These are phyloP conservation scores for Stramonita haemastoma DNA, from an alignment of 2,888 invertebrate genomes.

Conservation along the genomic window DNA sequence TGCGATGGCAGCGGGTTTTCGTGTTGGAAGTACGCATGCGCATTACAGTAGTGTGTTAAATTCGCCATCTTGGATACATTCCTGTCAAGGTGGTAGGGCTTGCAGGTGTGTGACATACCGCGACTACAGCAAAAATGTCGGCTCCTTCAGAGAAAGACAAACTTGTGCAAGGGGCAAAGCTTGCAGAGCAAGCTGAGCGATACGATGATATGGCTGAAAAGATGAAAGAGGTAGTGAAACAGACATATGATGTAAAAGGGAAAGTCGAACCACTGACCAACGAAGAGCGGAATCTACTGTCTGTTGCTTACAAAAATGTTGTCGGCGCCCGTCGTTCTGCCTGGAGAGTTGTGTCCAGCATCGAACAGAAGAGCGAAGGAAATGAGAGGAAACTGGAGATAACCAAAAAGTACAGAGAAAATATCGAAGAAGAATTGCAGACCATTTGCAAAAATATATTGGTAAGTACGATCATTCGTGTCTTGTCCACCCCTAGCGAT, in stretches of 20 bases:
- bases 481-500: too few species aligned
- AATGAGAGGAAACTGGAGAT: slow-evolving; percentile 94
- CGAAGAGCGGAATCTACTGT: slow-evolving; percentile 98
- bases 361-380: slow-evolving; percentile 96
- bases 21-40: background rate
- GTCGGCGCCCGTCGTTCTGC: slow-evolving; percentile 98
- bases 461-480: slow-evolving; percentile 82
- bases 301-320: slow-evolving; percentile 99
- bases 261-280: slow-evolving; percentile 89
- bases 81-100: background rate
- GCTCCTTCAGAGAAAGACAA: slow-evolving; percentile 27
- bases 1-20: too few species aligned
- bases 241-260: slow-evolving; percentile 81
- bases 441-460: slow-evolving; percentile 99
- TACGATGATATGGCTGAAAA: slow-evolving; percentile 99
- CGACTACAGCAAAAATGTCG: background rate
- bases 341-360: slow-evolving; percentile 99
- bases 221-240: slow-evolving; percentile 98
- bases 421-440: slow-evolving; percentile 98
- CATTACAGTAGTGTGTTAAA: background rate
- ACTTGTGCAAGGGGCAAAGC: slow-evolving; percentile 94
- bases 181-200: slow-evolving; percentile 98
- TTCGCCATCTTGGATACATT: slow-evolving; percentile 26
- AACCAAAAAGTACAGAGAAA: slow-evolving; percentile 99
- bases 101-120: background rate